Evolutionary conservation across 30 jellyfish, hydroid and myxozoan species (phyloP).

Genomic region (Sanderia malayensis): DNA sequence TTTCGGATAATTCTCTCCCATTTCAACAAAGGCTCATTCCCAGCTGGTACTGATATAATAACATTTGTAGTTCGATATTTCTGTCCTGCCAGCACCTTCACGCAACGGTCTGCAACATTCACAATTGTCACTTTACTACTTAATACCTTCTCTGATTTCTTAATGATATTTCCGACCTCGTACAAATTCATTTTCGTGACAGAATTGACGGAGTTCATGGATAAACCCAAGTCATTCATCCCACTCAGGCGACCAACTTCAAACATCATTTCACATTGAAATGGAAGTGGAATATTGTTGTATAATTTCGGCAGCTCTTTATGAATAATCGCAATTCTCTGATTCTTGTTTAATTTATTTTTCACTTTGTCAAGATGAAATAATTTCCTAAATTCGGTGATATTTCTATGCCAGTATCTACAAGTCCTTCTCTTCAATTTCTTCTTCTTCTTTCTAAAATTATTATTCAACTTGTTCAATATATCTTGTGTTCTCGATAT

Average conservation of each 20-base stretch:
- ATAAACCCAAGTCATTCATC: constrained; percentile 3
- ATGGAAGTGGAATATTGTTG: constrained; percentile 61
- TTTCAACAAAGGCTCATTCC: neutral
- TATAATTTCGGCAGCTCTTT: constrained; percentile 34
- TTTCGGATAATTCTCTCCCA: constrained; percentile 49
- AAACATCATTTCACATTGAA: constrained; percentile 59
- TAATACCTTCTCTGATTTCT: constrained; percentile 50
- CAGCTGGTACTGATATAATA: constrained; percentile 18
- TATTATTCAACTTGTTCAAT: constrained; percentile 11
- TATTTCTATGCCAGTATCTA: constrained; percentile 25
- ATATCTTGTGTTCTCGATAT: constrained; percentile 38
- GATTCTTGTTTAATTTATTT: neutral
- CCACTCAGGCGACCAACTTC: constrained; percentile 63
- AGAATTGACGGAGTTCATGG: constrained; percentile 36
- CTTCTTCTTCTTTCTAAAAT: neutral
- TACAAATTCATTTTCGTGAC: constrained; percentile 40
- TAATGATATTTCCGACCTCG: constrained; percentile 55
- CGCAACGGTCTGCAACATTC: constrained; percentile 57
- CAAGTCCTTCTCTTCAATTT: constrained; percentile 21
- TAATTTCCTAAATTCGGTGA: constrained; percentile 25
- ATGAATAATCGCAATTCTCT: constrained; percentile 7
- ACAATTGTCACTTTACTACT: constrained; percentile 24
- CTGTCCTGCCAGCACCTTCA: constrained; percentile 62
- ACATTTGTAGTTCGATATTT: constrained; percentile 42
- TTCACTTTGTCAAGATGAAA: constrained; percentile 4